phyloP scores from a whole-genome alignment of 2,797 vertebrate species.

The Melanotaenia nigrans region DNA sequence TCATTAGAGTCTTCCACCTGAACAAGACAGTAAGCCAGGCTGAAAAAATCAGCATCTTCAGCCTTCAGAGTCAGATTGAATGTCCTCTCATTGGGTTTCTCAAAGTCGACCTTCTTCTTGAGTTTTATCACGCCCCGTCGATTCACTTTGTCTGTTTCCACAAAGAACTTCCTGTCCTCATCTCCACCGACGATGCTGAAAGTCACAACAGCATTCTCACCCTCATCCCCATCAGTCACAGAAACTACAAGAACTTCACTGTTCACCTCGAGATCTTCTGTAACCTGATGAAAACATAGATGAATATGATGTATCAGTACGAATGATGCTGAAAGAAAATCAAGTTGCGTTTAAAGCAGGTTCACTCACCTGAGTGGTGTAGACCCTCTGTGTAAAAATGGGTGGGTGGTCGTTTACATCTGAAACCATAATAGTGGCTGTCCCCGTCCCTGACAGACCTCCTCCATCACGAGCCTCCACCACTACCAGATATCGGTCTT shows the following conservation, averaged over 20 bases:
- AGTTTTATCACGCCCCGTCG: slow-evolving; percentile 83
- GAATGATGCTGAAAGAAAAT: not conserved
- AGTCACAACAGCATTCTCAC: slow-evolving; percentile 86
- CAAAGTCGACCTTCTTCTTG: slow-evolving; percentile 88
- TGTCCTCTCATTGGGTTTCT: slow-evolving; percentile 88
- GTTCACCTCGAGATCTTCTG: slow-evolving; percentile 86
- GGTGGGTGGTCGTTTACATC: slow-evolving; percentile 91
- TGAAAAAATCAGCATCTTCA: slow-evolving; percentile 89
- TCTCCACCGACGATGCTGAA: slow-evolving; percentile 90
- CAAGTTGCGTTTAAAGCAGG: not conserved
- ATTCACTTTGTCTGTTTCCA: slow-evolving; percentile 88
- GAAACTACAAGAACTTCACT: slow-evolving; percentile 86
- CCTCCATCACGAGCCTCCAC: slow-evolving; percentile 90
- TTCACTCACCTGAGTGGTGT: slow-evolving; percentile 76
- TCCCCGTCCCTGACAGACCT: slow-evolving; percentile 88
- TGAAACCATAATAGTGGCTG: slow-evolving; percentile 87
- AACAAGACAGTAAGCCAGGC: slow-evolving; percentile 84
- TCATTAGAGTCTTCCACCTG: slow-evolving; percentile 91
- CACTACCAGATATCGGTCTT: slow-evolving; percentile 86
- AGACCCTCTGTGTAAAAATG: slow-evolving; percentile 86
- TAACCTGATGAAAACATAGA: slow-evolving; percentile 68
- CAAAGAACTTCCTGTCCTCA: slow-evolving; percentile 88
- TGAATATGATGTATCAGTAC: not conserved
- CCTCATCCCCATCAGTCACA: slow-evolving; percentile 87
- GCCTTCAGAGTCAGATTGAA: slow-evolving; percentile 92